Base-by-base conservation (phyloP, 2,797 vertebrate species). In the Sciurus vulgaris region DNA sequence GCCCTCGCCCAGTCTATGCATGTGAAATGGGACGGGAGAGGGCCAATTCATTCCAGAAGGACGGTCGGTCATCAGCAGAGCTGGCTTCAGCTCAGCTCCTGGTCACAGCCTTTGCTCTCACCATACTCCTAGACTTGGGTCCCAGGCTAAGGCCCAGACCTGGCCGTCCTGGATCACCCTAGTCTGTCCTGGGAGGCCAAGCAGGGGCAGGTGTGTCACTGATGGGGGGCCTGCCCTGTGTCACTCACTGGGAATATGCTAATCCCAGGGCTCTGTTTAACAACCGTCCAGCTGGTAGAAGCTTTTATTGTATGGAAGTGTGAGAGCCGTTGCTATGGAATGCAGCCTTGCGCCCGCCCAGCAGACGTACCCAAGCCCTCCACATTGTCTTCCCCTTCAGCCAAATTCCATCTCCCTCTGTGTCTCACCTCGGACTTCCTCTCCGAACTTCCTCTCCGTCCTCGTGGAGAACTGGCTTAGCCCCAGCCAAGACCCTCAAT, bases 291-390 rank as follows among this genome's bases (percentile, higher is more conserved):
- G 98, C 98, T 98, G 98, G 98, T 97, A 26, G 95, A 94, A 98
- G 97, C 98, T 95, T 97, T 98, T 96, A 97, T 98, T 98, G 97
- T 96, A 96, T 97, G 65, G 47, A 98, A 96, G 98, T 98, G 98
- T 98, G 98, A 98, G 98, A 26, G 97, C 97, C 96, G 98, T 98
- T 99, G 98, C 98, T 98, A 99, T 98, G 98, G 98, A 97, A 96
- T 95, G 93, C 96, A 96, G 98, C 98, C 97, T 98, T 96, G 91
- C 86, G 96, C 98, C 98, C 97, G 98, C 95, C 38, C 97, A 97
- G 87, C 97, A 97, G 3, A 97, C 95, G 78, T 93, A 92, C 72
- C 0, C 28, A 14, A 97, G 97, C 97, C 65, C 97, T 95, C 97
- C 51, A 7, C 65, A 95, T 51, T 41, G 69, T 41, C 49, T 61